Percentiles rank a stretch among this genome's conserved stretches.
These are phyloP conservation scores for Lichenostomus cassidix DNA, from an alignment of 2,113 vertebrate genomes.

Conservation along the genomic window DNA sequence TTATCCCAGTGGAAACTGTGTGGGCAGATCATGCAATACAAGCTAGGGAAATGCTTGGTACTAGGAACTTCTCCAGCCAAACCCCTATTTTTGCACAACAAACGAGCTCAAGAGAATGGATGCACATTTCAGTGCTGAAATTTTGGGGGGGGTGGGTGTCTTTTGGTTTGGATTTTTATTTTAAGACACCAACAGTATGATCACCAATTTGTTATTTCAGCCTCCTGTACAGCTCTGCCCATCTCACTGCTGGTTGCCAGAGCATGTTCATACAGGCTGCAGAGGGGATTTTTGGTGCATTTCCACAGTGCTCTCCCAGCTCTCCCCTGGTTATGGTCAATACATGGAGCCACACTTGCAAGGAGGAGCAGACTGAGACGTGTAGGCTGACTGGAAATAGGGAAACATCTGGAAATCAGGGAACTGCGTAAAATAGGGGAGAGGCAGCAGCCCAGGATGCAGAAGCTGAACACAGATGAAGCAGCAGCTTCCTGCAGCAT, in stretches of 20 bases:
- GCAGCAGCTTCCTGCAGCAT: not conserved
- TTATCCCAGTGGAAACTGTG: not conserved
- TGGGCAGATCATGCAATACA: not conserved
- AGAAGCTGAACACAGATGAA: not conserved
- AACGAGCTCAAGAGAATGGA: not conserved
- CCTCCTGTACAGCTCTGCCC: not conserved
- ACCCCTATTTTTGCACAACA: not conserved
- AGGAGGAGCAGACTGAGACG: not conserved
- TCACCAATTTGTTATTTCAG: not conserved
- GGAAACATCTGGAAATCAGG: not conserved
- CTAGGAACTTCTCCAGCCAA: not conserved
- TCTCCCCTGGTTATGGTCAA: not conserved
- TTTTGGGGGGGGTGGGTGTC: not conserved
- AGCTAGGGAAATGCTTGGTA: not conserved
- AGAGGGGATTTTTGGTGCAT: not conserved
- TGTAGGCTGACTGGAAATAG: not conserved
- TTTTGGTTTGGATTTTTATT: not conserved
- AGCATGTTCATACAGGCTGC: not conserved
- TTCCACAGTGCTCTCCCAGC: not conserved
- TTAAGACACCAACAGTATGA: not conserved
- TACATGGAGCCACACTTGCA: rapidly evolving
- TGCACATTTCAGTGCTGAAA: not conserved
- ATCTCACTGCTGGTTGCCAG: not conserved
- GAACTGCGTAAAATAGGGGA: not conserved
- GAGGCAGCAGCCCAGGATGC: rapidly evolving